Base-by-base conservation (phyloP, 2,797 vertebrate species). In the Siniperca scherzeri region DNA sequence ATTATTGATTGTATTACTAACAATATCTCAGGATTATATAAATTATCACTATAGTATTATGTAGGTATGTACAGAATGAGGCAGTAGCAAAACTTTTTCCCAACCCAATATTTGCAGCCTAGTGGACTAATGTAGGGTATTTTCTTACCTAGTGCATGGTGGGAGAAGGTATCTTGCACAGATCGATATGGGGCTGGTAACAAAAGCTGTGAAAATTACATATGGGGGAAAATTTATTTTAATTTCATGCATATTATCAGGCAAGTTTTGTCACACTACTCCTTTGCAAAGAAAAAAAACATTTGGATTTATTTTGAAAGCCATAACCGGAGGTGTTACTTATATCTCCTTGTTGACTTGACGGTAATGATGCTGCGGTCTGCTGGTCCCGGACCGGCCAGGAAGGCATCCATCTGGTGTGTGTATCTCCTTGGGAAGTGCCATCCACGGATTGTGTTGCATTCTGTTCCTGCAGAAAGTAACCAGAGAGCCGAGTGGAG, bases 321-420 rank as follows among this genome's bases (percentile, higher is more conserved):
- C 21, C 3, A 0, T 0, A 36, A 70, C 36, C 67, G 74, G 91
- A 91, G 72, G 56, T 52, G 0, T 4, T 0, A 0, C 5, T 3
- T 30, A 3, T 2, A 5, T 19, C 19, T 55, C 14, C 21, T 16
- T 5, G 70, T 69, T 77, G 82, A 3, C 75, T 85, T 92, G 57
- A 80, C 42, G 21, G 17, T 21, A 64, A 65, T 88, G 94, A 94
- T 94, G 94, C 93, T 94, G 95, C 81, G 82, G 68, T 84, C 88
- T 91, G 92, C 91, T 92, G 92, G 92, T 94, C 91, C 91, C 85
- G 70, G 71, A 92, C 92, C 93, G 89, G 87, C 89, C 77, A 85
- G 87, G 88, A 90, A 92, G 93, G 92, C 94, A 93, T 95, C 95
- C 95, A 94, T 94, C 92, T 93, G 90, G 77, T 77, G 78, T 74